phyloP scores from a whole-genome alignment of 2,888 invertebrate genomes.

The Trichacis sp. region DNA sequence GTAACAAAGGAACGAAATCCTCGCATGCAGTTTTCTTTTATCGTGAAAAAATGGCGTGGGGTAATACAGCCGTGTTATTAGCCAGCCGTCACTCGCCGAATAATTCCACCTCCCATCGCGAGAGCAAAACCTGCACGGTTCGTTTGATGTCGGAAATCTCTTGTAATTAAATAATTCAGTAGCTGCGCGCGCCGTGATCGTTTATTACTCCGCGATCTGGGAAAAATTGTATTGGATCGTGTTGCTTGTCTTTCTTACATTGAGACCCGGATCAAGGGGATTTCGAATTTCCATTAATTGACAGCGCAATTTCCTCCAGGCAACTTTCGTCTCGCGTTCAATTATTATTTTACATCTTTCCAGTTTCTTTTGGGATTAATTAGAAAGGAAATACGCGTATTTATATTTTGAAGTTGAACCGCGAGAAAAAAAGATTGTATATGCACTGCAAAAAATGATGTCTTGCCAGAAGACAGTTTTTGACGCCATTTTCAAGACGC shows the following conservation, averaged over 20 bases:
- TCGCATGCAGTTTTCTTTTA: constrained; percentile 31
- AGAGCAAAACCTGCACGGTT: constrained; percentile 7
- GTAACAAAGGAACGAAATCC: constrained; percentile 7
- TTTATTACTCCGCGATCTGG: constrained; percentile 29
- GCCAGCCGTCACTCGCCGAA: constrained; percentile 38
- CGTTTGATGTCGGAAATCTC: constrained; percentile 42
- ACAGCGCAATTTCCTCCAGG: not conserved
- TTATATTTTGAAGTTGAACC: too few species aligned
- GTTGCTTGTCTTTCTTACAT: not conserved
- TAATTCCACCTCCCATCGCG: constrained; percentile 20
- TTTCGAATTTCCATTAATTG: not conserved
- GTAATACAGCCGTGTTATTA: constrained; percentile 29
- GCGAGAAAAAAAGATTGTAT: too few species aligned
- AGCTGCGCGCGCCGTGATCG: constrained; percentile 28
- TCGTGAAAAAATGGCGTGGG: constrained; percentile 34
- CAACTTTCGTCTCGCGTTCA: not conserved
- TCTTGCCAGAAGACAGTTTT: too few species aligned
- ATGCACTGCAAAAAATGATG: too few species aligned
- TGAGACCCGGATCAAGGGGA: not conserved
- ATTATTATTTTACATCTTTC: not conserved
- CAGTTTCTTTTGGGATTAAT: not conserved
- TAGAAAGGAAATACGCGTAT: too few species aligned
- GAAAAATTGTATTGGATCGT: not conserved
- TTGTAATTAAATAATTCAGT: constrained; percentile 39
- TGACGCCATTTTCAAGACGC: too few species aligned